A percentile compares a stretch with the other conserved stretches of the same genome.
These are phyloP conservation scores for Gastrophysa polygoni DNA, from an alignment of 2,888 invertebrate genomes.

Conservation along the genomic window DNA sequence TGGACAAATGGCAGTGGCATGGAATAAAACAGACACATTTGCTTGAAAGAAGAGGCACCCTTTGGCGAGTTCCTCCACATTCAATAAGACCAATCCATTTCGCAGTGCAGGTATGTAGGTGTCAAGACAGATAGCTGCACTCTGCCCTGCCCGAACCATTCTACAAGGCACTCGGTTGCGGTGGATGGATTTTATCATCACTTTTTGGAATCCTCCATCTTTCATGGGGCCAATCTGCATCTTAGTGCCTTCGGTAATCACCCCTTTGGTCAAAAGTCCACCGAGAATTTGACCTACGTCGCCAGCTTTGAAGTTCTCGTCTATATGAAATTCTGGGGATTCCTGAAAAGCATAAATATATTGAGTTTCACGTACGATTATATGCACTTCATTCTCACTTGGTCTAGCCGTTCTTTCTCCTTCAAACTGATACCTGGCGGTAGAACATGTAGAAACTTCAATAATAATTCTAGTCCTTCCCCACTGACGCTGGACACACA, in stretches of 20 bases:
- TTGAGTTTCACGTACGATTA: neutral
- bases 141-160: conserved; percentile 86
- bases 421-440: conserved; percentile 68
- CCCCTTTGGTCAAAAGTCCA: conserved; percentile 83
- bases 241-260: conserved; percentile 82
- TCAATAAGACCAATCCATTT: conserved; percentile 85
- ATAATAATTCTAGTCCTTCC: conserved; percentile 79
- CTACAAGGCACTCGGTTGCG: conserved; percentile 91
- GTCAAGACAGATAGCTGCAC: conserved; percentile 80
- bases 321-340: conserved; percentile 87
- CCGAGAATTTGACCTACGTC: conserved; percentile 85
- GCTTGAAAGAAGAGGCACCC: conserved; percentile 77
- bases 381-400: conserved; percentile 53
- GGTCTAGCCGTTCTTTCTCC: conserved; percentile 73
- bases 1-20: conserved; percentile 80
- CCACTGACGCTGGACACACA: conserved; percentile 92
- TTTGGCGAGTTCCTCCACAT: conserved; percentile 59
- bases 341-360: conserved; percentile 61
- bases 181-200: conserved; percentile 84
- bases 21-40: conserved; percentile 86
- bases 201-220: conserved; percentile 78
- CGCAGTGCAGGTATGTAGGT: conserved; percentile 67
- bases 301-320: conserved; percentile 89
- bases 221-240: conserved; percentile 78
- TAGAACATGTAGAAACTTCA: conserved; percentile 85